Evolutionary conservation across 1,140 invertebrate genomes (phyloP).

Genomic region (Drosophila equinoxialis): DNA sequence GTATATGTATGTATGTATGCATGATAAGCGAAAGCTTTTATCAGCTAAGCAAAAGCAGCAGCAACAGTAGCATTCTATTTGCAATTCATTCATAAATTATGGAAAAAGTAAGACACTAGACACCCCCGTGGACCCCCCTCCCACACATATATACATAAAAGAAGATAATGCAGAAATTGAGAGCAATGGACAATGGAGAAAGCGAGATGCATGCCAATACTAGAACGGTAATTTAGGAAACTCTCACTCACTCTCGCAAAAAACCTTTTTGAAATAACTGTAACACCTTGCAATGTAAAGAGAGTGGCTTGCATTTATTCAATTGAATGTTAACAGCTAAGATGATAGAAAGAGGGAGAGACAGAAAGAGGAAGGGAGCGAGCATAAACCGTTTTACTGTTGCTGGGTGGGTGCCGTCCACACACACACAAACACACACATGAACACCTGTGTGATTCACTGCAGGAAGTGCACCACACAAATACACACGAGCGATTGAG

Average conservation of each 20-base stretch:
- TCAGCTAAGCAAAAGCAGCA: conserved; percentile 50
- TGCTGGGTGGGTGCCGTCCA: background rate
- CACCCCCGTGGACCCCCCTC: too few species aligned
- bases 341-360: background rate
- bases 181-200: background rate
- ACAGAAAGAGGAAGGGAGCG: background rate
- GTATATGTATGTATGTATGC: conserved; percentile 10
- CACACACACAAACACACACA: background rate
- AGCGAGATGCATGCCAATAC: conserved; percentile 16
- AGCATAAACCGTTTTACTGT: background rate
- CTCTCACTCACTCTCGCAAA: background rate
- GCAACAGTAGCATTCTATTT: conserved; percentile 18
- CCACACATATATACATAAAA: conserved; percentile 21
- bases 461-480: conserved; percentile 3
- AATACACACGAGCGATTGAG: background rate
- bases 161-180: background rate
- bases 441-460: conserved; percentile 4
- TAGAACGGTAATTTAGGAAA: background rate
- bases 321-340: background rate
- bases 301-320: background rate
- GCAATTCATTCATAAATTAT: conserved; percentile 72
- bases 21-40: conserved; percentile 48
- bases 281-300: background rate
- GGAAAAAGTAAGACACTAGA: conserved; percentile 17
- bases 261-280: background rate